Evolutionary conservation across 2,888 invertebrate species (phyloP).

Genomic region (Amorpha juglandis): DNA sequence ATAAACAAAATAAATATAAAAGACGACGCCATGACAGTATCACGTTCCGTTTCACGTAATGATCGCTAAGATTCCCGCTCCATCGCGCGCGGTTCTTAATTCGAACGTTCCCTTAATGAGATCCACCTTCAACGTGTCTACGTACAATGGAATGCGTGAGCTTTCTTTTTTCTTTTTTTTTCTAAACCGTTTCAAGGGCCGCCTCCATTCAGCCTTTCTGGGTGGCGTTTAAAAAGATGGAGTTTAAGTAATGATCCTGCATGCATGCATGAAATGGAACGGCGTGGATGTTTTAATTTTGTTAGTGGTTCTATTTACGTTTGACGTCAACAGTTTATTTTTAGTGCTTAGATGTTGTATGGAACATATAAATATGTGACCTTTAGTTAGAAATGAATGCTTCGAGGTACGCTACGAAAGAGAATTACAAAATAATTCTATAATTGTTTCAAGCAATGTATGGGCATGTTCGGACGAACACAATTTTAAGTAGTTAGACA

Average conservation of each 20-base stretch:
- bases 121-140: slow-evolving; percentile 76
- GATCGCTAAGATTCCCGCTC: slow-evolving; percentile 80
- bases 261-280: slow-evolving; percentile 43
- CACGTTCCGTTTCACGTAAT: slow-evolving; percentile 72
- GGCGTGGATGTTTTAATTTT: slow-evolving; percentile 46
- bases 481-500: too few species aligned
- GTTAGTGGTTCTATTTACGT: slow-evolving; percentile 47
- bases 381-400: neutral
- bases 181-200: slow-evolving; percentile 69
- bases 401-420: neutral
- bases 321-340: slow-evolving; percentile 27
- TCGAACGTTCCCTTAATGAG: slow-evolving; percentile 79
- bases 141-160: slow-evolving; percentile 79
- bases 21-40: slow-evolving; percentile 42
- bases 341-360: slow-evolving; percentile 12
- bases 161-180: slow-evolving; percentile 73
- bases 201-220: slow-evolving; percentile 66
- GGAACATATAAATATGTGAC: slow-evolving; percentile 16
- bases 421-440: neutral
- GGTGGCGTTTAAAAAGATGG: slow-evolving; percentile 75
- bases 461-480: too few species aligned
- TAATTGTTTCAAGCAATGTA: too few species aligned
- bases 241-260: slow-evolving; percentile 80
- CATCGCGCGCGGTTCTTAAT: slow-evolving; percentile 77
- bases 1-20: slow-evolving; percentile 35